phyloP scores from a whole-genome alignment of 2,797 vertebrate genomes.

The Phataginus tricuspis region DNA sequence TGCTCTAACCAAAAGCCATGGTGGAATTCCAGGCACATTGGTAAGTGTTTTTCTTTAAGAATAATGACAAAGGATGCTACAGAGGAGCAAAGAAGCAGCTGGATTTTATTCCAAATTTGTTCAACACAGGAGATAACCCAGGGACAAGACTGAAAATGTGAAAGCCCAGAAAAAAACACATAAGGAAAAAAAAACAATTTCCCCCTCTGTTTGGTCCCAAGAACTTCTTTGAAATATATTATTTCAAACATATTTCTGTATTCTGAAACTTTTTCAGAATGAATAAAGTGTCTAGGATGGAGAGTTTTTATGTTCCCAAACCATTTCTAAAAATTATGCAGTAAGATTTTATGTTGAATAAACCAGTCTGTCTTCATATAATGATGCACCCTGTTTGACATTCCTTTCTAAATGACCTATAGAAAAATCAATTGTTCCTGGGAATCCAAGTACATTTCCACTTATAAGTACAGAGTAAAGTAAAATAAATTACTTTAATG shows the following conservation, averaged over 20 bases:
- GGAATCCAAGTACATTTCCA: conserved; percentile 63
- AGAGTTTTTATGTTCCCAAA: conserved; percentile 25
- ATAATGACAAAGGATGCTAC: conserved; percentile 58
- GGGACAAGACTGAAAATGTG: conserved; percentile 33
- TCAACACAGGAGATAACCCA: conserved; percentile 37
- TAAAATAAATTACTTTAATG: conserved; percentile 60
- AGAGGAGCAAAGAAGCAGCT: conserved; percentile 47
- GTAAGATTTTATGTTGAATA: conserved; percentile 53
- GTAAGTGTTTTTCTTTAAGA: conserved; percentile 48
- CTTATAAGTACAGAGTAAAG: conserved; percentile 46
- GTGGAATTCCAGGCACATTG: conserved; percentile 42
- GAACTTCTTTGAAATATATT: conserved; percentile 59
- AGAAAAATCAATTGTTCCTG: conserved; percentile 75
- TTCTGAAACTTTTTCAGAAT: conserved; percentile 58
- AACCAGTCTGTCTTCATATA: conserved; percentile 14
- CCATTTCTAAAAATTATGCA: conserved; percentile 42
- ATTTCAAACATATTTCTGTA: conserved; percentile 53
- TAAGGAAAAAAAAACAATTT: not conserved
- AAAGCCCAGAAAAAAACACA: conserved; percentile 36
- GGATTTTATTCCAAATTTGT: conserved; percentile 69
- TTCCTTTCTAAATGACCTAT: conserved; percentile 72
- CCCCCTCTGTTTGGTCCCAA: conserved; percentile 5
- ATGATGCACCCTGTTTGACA: conserved; percentile 68
- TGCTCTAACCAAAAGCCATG: not conserved
- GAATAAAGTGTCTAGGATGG: conserved; percentile 45